Evolutionary conservation across 1,140 invertebrate species (phyloP), one percentile per base, ranked within the genome.

Genomic region (Rhagoletis pomonella): DNA sequence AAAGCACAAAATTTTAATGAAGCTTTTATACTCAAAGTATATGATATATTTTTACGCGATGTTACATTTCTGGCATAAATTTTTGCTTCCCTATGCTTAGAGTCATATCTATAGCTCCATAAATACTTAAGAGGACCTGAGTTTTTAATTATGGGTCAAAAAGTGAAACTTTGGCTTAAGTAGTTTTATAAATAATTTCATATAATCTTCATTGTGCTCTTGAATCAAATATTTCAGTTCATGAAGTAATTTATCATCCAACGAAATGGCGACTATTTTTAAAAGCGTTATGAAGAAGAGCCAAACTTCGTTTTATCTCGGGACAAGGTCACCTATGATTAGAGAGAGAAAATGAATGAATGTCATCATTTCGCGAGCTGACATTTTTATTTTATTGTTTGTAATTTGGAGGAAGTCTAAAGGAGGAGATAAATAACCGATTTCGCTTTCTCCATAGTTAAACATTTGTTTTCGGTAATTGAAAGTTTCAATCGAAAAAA

Each of bases 111-210:
- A 12, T 69, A 58, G 39, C 62, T 69, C 64, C n/a, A 67, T 29
- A 67, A 69, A 67, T 87, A 29, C 19, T 55, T 12, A n/a, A 77
- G 44, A 47, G 67, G 65, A 17, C 86, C 86, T 44, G 39, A 58
- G 7, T 50, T 55, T 77, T 59, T 55, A 10, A 87, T 87, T 39
- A 77, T 60, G 6, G 17, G n/a, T 44, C 19, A 87, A n/a, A 69
- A 73, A 73, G 19, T 87, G 86, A 58, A 73, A 77, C 47, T 87
- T 87, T 73, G 86, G 86, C 65, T 87, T 69, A 47, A 87, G 67
- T 19, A 47, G 44, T 39, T 47, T 29, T 17, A 39, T 14, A 17
- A 60, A 65, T 39, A 86, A n/a, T 86, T 50, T 7, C 17, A 77
- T 77, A 47, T 73, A 87, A n/a, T 58, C 5, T 17, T 58, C 5